Conservation (phyloP, 2,113 vertebrate species). For the Neogobius melanostomus region DNA sequence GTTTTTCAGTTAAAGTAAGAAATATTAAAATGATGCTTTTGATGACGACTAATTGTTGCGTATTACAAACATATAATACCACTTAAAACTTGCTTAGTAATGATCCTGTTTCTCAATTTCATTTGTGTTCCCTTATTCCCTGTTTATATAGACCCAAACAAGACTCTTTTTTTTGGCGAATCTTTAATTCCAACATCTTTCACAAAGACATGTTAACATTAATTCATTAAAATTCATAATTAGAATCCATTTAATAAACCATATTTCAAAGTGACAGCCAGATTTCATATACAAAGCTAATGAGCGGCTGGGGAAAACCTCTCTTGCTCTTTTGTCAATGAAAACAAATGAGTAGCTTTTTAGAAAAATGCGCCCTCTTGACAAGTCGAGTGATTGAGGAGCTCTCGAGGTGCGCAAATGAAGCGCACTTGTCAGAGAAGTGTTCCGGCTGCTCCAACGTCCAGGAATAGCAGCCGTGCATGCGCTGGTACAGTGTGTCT, state of each 20-base stretch:
- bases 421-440: slow-evolving; percentile 1
- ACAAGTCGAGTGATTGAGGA: slow-evolving; percentile 15
- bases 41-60: neutral
- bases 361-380: slow-evolving; percentile 15
- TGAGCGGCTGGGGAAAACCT: slow-evolving; percentile 17
- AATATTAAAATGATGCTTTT: too few relatives aligned
- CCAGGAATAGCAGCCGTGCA: neutral
- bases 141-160: neutral
- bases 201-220: neutral
- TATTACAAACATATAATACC: neutral
- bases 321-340: slow-evolving; percentile 17
- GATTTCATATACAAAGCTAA: slow-evolving; percentile 34
- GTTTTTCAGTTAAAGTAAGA: neutral
- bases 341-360: slow-evolving; percentile 15
- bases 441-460: neutral
- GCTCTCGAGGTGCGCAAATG: slow-evolving; percentile 4
- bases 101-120: neutral
- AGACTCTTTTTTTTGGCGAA: neutral
- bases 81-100: too few relatives aligned
- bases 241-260: slow-evolving; percentile 2
- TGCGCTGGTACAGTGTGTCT: neutral
- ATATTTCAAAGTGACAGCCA: slow-evolving; percentile 25
- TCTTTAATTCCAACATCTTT: neutral
- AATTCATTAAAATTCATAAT: neutral
- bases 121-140: neutral